These are phyloP conservation scores for Unio pictorum DNA, from an alignment of 2,888 invertebrate species.

Conservation along the genomic window DNA sequence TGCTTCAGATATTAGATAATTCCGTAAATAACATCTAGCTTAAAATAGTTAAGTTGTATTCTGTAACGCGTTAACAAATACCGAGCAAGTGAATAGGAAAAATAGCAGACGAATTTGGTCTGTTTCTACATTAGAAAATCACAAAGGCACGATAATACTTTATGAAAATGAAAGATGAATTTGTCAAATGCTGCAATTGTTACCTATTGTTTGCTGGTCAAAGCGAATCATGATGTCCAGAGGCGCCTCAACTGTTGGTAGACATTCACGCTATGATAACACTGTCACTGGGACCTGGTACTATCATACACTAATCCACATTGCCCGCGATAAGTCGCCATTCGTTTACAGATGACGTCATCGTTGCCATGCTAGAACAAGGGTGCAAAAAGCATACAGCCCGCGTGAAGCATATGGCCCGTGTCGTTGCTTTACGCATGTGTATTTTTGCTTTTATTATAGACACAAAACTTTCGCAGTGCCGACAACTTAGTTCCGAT, in stretches of 20 bases:
- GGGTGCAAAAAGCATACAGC: too few relatives aligned
- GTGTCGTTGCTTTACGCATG: too few relatives aligned
- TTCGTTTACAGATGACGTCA: conserved; percentile 51
- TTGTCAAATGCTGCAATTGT: background rate
- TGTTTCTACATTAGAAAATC: too few relatives aligned
- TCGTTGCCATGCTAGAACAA: conserved; percentile 26
- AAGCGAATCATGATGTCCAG: conserved; percentile 33
- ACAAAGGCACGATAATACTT: too few relatives aligned
- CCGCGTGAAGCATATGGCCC: too few relatives aligned
- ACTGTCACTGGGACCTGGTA: conserved; percentile 4
- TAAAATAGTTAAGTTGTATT: too few relatives aligned
- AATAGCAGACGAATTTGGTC: too few relatives aligned
- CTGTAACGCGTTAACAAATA: too few relatives aligned
- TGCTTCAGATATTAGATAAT: too few relatives aligned
- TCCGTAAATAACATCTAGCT: too few relatives aligned
- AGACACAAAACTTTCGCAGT: background rate
- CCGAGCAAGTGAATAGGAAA: too few relatives aligned
- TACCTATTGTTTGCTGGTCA: conserved; percentile 28
- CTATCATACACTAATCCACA: conserved; percentile 2
- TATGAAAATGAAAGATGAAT: background rate
- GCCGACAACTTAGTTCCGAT: background rate
- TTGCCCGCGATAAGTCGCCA: conserved; percentile 32
- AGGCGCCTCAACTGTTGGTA: conserved; percentile 7
- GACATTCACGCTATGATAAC: conserved; percentile 3
- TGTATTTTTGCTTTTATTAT: conserved; percentile 5